These are phyloP conservation scores for Mesodorylaimus sp. DNA, from an alignment of 2,888 invertebrate species.

Conservation along the genomic window DNA sequence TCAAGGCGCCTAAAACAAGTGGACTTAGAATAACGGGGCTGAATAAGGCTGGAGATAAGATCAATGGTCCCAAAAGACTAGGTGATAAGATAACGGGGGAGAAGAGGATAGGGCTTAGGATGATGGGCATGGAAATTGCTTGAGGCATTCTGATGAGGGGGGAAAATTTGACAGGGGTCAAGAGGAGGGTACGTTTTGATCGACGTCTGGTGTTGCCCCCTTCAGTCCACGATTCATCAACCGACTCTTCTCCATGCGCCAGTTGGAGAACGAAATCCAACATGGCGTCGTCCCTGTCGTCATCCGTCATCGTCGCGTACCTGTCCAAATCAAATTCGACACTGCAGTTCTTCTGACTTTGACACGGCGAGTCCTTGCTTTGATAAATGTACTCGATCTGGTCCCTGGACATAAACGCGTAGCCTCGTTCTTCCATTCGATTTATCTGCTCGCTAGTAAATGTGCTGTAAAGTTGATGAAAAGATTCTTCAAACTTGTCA, in stretches of 20 bases:
- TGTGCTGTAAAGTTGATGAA: background rate
- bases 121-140: background rate
- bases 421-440: background rate
- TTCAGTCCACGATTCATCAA: background rate
- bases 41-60: constrained; percentile 2
- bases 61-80: background rate
- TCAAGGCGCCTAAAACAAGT: background rate
- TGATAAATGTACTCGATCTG: no score
- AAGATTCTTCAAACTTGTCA: background rate
- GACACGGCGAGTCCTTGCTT: background rate
- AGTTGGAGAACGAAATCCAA: background rate
- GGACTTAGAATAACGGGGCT: background rate
- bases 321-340: background rate
- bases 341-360: background rate
- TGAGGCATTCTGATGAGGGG: background rate
- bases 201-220: no score
- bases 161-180: no score
- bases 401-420: constrained; percentile 2
- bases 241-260: background rate
- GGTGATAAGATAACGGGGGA: background rate
- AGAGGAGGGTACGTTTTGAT: no score
- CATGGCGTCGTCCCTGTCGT: background rate
- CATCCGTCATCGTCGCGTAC: background rate
- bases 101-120: background rate
- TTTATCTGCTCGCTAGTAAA: background rate